Conservation (phyloP, 2,888 invertebrate genomes). For the Drosophila pegasa region DNA sequence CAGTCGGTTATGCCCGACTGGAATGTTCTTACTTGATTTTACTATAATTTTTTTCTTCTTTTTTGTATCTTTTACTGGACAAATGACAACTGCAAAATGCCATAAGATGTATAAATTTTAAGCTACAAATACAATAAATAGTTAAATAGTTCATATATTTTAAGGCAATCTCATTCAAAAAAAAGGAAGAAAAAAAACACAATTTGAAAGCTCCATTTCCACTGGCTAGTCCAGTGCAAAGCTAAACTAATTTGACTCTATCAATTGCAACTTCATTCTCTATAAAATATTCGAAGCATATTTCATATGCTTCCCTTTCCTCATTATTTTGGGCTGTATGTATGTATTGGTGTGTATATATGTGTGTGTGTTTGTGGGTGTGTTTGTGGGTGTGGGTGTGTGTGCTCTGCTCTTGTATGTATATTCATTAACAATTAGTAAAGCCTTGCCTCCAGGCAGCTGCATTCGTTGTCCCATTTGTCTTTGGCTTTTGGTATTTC, state of each 20-base stretch:
- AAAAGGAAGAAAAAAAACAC: slow-evolving; percentile 5
- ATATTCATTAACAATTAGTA: slow-evolving; percentile 15
- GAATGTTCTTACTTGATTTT: neutral
- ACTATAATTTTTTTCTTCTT: slow-evolving; percentile 4
- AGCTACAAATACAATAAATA: slow-evolving; percentile 71
- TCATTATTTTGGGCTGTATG: slow-evolving; percentile 43
- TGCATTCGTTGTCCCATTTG: slow-evolving; percentile 63
- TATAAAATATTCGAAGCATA: slow-evolving; percentile 49
- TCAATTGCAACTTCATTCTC: slow-evolving; percentile 35
- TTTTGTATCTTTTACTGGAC: slow-evolving; percentile 34
- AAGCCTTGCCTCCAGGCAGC: slow-evolving; percentile 20
- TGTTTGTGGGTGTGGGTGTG: slow-evolving; percentile 6
- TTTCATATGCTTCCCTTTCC: slow-evolving; percentile 40
- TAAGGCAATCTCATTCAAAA: slow-evolving; percentile 68
- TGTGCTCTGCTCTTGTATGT: slow-evolving; percentile 9
- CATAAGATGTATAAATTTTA: slow-evolving; percentile 58
- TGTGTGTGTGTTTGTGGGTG: slow-evolving; percentile 22
- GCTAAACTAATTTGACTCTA: slow-evolving; percentile 53
- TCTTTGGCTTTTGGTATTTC: slow-evolving; percentile 40
- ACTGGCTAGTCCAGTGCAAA: slow-evolving; percentile 25
- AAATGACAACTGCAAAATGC: slow-evolving; percentile 58
- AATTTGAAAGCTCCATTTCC: slow-evolving; percentile 42
- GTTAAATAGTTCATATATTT: slow-evolving; percentile 56
- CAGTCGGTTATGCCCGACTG: slow-evolving; percentile 3
- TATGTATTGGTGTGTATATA: slow-evolving; percentile 11